Percentiles rank a stretch among this genome's conserved stretches.
These are phyloP conservation scores for Saccopteryx leptura DNA, from an alignment of 2,113 vertebrate species.

Conservation along the genomic window DNA sequence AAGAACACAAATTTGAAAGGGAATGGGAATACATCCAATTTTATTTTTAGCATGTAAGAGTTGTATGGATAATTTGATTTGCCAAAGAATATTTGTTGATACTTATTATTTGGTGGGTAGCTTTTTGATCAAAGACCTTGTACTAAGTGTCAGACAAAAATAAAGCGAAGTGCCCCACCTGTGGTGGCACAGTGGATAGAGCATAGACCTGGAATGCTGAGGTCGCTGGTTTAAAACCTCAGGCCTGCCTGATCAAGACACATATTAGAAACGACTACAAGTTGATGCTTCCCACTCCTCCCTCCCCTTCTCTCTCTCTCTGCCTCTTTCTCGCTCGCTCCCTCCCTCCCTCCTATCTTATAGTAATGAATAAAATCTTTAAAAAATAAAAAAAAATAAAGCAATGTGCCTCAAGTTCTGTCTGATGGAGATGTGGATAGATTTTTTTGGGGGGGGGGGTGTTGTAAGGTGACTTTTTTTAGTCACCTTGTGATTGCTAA, in stretches of 20 bases:
- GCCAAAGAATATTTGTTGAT: constrained; percentile 32
- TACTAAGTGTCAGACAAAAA: not conserved
- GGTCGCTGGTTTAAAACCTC: too few relatives aligned
- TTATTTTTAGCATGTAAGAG: constrained; percentile 33
- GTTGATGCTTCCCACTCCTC: too few relatives aligned
- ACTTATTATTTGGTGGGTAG: constrained; percentile 16
- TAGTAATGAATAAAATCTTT: too few relatives aligned
- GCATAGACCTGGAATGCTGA: too few relatives aligned
- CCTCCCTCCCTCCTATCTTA: too few relatives aligned
- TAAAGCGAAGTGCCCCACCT: not conserved
- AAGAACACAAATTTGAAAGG: constrained; percentile 21
- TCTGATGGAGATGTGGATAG: not conserved
- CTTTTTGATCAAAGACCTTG: constrained; percentile 14
- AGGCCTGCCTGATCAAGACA: too few relatives aligned
- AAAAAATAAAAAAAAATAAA: not conserved
- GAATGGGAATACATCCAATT: not conserved
- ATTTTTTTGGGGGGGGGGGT: not conserved
- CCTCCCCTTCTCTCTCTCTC: too few relatives aligned
- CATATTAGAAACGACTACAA: too few relatives aligned
- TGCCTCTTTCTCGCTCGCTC: too few relatives aligned
- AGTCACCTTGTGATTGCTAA: not conserved
- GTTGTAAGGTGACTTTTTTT: not conserved
- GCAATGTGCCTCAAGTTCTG: not conserved
- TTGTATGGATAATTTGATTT: not conserved
- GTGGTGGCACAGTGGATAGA: too few relatives aligned